A percentile compares a stretch with the other conserved stretches of the same genome.
Conservation (phyloP, 2,113 vertebrate genomes). For the Lepidothrix coronata region DNA sequence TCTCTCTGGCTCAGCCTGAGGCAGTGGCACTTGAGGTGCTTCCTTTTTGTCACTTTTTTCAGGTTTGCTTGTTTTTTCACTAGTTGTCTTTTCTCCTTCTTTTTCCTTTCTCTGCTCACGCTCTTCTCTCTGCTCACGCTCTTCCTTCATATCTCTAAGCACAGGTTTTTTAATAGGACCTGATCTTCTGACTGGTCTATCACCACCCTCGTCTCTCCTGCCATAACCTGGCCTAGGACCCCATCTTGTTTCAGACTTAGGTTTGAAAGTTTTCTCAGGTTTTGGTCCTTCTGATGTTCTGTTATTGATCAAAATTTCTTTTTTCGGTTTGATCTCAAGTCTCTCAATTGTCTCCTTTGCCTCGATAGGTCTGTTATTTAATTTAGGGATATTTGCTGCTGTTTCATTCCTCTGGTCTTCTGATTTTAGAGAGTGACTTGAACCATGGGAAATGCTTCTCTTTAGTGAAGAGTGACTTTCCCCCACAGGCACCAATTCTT, state of each 20-base stretch:
- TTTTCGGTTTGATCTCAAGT: slow-evolving; percentile 84
- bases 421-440: slow-evolving; percentile 84
- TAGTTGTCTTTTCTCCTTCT: slow-evolving; percentile 80
- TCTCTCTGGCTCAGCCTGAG: slow-evolving; percentile 75
- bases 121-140: slow-evolving; percentile 92
- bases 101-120: slow-evolving; percentile 91
- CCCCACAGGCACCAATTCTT: slow-evolving; percentile 75
- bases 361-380: slow-evolving; percentile 66
- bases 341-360: slow-evolving; percentile 81
- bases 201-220: slow-evolving; percentile 86
- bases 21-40: slow-evolving; percentile 53
- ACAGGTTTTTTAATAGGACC: slow-evolving; percentile 98
- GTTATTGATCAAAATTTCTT: slow-evolving; percentile 79
- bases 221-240: slow-evolving; percentile 84
- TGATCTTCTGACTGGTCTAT: slow-evolving; percentile 89
- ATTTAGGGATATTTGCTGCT: slow-evolving; percentile 72
- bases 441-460: slow-evolving; percentile 88
- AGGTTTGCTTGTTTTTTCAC: slow-evolving; percentile 78
- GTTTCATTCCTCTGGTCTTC: slow-evolving; percentile 87
- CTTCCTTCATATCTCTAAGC: slow-evolving; percentile 97
- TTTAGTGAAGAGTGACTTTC: slow-evolving; percentile 84
- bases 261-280: slow-evolving; percentile 88
- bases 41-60: slow-evolving; percentile 83
- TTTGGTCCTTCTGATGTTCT: slow-evolving; percentile 82
- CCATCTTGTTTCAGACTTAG: slow-evolving; percentile 94